Evolutionary conservation across 2,888 invertebrate species (phyloP).

Genomic region (Caenorhabditis wallacei): DNA sequence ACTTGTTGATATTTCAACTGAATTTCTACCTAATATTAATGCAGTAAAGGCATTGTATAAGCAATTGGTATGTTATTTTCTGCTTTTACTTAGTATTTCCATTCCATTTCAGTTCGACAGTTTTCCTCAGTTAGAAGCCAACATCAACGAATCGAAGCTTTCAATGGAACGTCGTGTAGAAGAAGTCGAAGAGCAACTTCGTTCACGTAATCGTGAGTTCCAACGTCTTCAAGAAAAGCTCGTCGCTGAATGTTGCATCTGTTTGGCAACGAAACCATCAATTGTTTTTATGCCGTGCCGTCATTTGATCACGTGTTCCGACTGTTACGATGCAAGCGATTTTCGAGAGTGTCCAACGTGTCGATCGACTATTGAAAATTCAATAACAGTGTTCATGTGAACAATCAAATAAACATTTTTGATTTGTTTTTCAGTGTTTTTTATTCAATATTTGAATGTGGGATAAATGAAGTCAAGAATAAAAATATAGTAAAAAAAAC

Average conservation of each 20-base stretch:
- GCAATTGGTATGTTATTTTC: slow-evolving; percentile 46
- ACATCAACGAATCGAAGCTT: slow-evolving; percentile 18
- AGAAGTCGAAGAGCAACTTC: slow-evolving; percentile 61
- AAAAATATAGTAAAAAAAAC: no score
- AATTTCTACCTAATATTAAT: slow-evolving; percentile 46
- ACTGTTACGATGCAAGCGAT: slow-evolving; percentile 63
- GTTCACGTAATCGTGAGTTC: slow-evolving; percentile 58
- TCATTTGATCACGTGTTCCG: slow-evolving; percentile 69
- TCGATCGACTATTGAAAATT: slow-evolving; percentile 64
- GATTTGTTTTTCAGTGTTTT: slow-evolving; percentile 9
- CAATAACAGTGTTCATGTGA: slow-evolving; percentile 65
- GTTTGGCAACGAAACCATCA: slow-evolving; percentile 70
- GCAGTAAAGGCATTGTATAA: slow-evolving; percentile 45
- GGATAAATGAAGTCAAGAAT: no score
- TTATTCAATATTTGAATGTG: neutral
- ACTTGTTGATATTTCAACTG: slow-evolving; percentile 36
- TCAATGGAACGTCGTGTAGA: slow-evolving; percentile 46
- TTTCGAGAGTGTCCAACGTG: slow-evolving; percentile 71
- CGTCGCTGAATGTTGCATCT: slow-evolving; percentile 69
- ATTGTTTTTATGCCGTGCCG: slow-evolving; percentile 72
- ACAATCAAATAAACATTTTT: slow-evolving; percentile 26
- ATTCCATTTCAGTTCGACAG: slow-evolving; percentile 54
- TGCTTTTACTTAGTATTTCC: neutral
- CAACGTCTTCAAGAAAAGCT: slow-evolving; percentile 67
- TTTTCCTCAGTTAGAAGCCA: slow-evolving; percentile 54